A percentile compares a stretch with the other conserved stretches of the same genome.
Evolutionary conservation across 1,140 invertebrate species (phyloP).

Genomic region (Sitophilus oryzae): DNA sequence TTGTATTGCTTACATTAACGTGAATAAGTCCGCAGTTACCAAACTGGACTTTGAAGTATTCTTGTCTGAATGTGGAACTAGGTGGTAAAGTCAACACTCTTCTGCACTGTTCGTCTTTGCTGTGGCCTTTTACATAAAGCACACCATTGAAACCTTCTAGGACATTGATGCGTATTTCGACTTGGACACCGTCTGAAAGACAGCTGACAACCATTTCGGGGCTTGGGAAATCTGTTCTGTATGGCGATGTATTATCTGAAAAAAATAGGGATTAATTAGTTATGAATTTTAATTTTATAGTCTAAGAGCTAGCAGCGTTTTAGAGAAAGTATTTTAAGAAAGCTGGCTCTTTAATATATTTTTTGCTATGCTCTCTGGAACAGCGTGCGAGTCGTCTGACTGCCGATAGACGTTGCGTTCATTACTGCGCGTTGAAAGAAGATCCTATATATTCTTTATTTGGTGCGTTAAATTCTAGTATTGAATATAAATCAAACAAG

Average conservation of each 20-base stretch:
- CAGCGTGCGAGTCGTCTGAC: too few species aligned
- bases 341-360: too few species aligned
- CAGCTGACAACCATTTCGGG: constrained; percentile 84
- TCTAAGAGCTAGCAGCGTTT: too few species aligned
- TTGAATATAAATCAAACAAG: too few species aligned
- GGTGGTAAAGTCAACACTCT: constrained; percentile 67
- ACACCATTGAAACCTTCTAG: constrained; percentile 79
- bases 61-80: constrained; percentile 59
- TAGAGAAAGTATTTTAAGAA: too few species aligned
- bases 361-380: too few species aligned
- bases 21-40: constrained; percentile 87
- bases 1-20: constrained; percentile 65
- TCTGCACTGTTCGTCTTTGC: constrained; percentile 85
- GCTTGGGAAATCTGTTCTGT: constrained; percentile 74
- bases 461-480: too few species aligned
- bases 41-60: constrained; percentile 87
- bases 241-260: constrained; percentile 44
- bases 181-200: constrained; percentile 84
- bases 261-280: too few species aligned
- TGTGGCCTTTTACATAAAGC: constrained; percentile 89
- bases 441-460: too few species aligned
- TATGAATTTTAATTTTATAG: too few species aligned
- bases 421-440: too few species aligned
- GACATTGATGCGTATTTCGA: constrained; percentile 67
- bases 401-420: too few species aligned